Base-by-base conservation (phyloP, 2,888 invertebrate species). In the Lithophane socia region DNA sequence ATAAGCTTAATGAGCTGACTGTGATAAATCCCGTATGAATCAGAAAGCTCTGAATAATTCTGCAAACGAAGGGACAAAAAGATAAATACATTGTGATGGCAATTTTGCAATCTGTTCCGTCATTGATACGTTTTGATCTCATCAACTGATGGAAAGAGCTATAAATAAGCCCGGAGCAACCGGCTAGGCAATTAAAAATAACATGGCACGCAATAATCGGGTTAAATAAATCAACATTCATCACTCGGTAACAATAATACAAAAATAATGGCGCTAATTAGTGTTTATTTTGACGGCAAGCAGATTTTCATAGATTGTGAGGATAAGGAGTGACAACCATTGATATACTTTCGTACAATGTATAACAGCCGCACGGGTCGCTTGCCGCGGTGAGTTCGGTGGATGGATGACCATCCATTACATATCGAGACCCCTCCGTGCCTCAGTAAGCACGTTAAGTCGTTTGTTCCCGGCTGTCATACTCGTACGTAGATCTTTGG, bases 121-220 rank as follows among this genome's bases (percentile, higher is more conserved):
- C 13, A 77, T 77, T 77, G 60, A 83, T 56, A 49, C 61, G 44
- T 37, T 77, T 83, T 70, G n/a, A 66, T 70, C 42, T 61, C 66
- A 47, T 70, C 66, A 61, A 66, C 7, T 56, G 69, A 69, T 60
- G 69, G 10, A 44, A 21, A 42, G 49, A 37, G 18, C 37, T n/a
- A 64, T 60, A 66, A 66, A 60, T 83, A 58, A 58, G 64, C 52
- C 16, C 21, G 0, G 37, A 18, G 16, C 58, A 52, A 16, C 13
- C 10, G 21, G 42, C 12, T 58, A 64, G 42, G 65, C 69, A 82
- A 75, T 80, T 80, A 65, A 72, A 70, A 49, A 60, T 49, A 52
- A 60, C 52, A 61, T 63, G 52, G 37, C 13, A 8, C 13, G 16
- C 68, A 56, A 83, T 64, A 58, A 77, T 66, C 21, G 42, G 16